Percentiles rank a stretch among this genome's conserved stretches.
Evolutionary conservation across 2,113 vertebrate species (phyloP).

Genomic region (Regulus satrapa): DNA sequence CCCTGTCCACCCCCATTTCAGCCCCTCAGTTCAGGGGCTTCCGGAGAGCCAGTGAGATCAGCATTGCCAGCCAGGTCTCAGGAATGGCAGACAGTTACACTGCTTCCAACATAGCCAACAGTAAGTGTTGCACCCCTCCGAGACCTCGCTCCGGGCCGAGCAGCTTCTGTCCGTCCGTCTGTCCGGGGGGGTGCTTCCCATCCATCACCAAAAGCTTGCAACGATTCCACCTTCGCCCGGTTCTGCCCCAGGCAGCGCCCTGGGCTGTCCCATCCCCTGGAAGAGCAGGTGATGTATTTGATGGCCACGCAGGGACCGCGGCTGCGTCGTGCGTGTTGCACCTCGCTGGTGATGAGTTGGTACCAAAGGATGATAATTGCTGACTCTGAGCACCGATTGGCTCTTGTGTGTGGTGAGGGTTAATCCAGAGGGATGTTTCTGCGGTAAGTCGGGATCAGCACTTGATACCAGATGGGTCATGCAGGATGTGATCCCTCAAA

Average conservation of each 20-base stretch:
- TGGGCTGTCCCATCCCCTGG: accelerated
- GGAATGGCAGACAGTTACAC: slow-evolving; percentile 98
- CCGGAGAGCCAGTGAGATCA: slow-evolving; percentile 94
- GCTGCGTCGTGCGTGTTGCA: background rate
- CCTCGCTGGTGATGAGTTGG: background rate
- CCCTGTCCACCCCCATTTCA: slow-evolving; percentile 87
- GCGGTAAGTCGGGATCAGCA: too few relatives aligned
- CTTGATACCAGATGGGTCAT: too few relatives aligned
- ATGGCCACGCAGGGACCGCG: background rate
- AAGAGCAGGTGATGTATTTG: background rate
- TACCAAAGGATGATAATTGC: background rate
- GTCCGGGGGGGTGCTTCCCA: background rate
- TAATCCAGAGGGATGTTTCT: background rate
- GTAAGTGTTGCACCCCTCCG: slow-evolving; percentile 78
- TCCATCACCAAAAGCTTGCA: background rate
- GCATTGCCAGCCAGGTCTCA: slow-evolving; percentile 97
- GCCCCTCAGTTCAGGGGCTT: slow-evolving; percentile 85
- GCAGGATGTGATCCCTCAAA: background rate
- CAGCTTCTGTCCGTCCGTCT: slow-evolving; percentile 12
- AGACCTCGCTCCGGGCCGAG: background rate
- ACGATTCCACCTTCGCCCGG: accelerated
- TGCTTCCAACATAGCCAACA: slow-evolving; percentile 92
- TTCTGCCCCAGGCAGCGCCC: background rate
- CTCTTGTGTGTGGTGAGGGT: background rate
- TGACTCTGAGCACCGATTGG: background rate